Evolutionary conservation across 2,797 vertebrate genomes (phyloP).

Genomic region (Cottoperca gobio): DNA sequence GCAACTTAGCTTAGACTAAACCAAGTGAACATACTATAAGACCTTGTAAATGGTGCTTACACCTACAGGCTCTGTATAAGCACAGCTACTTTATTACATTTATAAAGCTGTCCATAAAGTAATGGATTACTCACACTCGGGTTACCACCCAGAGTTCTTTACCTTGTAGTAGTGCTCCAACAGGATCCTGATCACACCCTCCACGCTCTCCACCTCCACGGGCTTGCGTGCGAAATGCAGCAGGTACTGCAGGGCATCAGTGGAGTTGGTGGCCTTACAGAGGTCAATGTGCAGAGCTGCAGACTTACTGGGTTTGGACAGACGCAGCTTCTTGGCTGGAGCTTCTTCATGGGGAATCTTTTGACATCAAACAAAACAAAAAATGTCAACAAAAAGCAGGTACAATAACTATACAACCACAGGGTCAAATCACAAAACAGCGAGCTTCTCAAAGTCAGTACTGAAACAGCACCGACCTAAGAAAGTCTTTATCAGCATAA

Average conservation of each 20-base stretch:
- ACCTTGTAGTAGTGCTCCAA: constrained; percentile 99
- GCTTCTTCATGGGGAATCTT: constrained; percentile 92
- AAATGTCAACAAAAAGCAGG: background rate
- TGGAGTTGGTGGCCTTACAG: constrained; percentile 92
- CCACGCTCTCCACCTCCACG: constrained; percentile 95
- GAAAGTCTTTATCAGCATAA: no score
- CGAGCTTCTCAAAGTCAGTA: background rate
- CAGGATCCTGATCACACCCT: constrained; percentile 94
- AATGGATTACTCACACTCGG: background rate
- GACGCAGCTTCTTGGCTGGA: constrained; percentile 92
- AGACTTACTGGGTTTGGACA: constrained; percentile 98
- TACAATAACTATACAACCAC: background rate
- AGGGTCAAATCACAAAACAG: background rate
- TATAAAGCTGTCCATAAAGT: background rate
- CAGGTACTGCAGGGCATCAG: constrained; percentile 94
- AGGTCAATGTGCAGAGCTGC: constrained; percentile 96
- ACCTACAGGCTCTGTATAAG: background rate
- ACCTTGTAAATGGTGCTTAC: background rate
- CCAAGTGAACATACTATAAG: background rate
- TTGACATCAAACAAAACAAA: background rate
- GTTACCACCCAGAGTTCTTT: background rate
- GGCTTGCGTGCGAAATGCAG: constrained; percentile 94
- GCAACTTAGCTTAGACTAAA: background rate
- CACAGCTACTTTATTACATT: background rate
- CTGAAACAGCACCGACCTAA: background rate